These are phyloP conservation scores for Scomberomorus guttatus DNA, from an alignment of 2,797 vertebrate genomes.

Conservation along the genomic window DNA sequence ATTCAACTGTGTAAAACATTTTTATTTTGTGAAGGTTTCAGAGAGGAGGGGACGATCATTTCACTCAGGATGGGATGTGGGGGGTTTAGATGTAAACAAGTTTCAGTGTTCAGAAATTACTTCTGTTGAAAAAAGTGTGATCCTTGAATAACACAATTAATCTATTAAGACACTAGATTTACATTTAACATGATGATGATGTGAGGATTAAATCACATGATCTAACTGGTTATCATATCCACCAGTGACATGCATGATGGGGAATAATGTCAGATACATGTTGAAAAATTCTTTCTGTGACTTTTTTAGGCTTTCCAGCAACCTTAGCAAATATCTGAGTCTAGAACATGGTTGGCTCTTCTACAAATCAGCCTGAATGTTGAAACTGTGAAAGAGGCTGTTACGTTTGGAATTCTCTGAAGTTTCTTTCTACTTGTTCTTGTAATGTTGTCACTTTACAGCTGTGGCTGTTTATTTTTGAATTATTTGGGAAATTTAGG, in stretches of 20 bases:
- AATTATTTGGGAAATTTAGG: no score
- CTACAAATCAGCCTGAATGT: background rate
- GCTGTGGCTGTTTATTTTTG: no score
- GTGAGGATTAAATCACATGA: background rate
- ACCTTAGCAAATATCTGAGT: background rate
- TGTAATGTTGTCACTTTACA: no score
- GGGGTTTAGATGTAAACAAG: no score
- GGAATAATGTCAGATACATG: background rate
- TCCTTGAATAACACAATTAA: background rate
- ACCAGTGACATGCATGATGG: conserved; percentile 16
- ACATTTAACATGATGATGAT: conserved; percentile 6
- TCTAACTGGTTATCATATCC: background rate
- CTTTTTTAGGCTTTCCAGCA: conserved; percentile 5
- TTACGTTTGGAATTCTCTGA: background rate
- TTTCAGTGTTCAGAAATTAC: background rate
- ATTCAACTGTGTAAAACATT: conserved; percentile 13
- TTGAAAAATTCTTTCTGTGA: background rate
- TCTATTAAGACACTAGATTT: conserved; percentile 8
- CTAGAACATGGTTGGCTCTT: background rate
- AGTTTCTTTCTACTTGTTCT: no score
- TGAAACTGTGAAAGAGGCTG: background rate
- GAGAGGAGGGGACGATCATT: background rate
- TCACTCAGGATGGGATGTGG: background rate
- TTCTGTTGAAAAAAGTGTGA: background rate
- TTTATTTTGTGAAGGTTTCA: conserved; percentile 24